Percentiles rank a stretch among this genome's conserved stretches.
phyloP scores from a whole-genome alignment of 35 echinoderm and acorn worm species.

The Lytechinus variegatus region DNA sequence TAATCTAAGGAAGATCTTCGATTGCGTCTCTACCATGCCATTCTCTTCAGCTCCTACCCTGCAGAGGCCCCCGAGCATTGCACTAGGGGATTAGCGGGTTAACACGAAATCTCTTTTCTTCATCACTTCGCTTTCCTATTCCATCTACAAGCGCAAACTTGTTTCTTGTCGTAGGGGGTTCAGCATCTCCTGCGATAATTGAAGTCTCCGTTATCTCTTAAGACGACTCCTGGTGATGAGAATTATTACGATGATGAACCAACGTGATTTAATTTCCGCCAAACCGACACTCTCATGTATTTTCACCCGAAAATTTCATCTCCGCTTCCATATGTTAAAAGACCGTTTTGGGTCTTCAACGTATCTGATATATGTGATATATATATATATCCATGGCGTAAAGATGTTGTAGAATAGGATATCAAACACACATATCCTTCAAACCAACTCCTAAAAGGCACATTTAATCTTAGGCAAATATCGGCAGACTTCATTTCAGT shows the following conservation, averaged over 20 bases:
- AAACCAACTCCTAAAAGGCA: not conserved
- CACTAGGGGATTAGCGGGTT: not conserved
- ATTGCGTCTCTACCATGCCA: not conserved
- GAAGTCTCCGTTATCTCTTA: slow-evolving; percentile 42
- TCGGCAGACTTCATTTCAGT: not conserved
- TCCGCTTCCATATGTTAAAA: not conserved
- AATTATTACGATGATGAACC: not conserved
- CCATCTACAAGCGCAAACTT: not conserved
- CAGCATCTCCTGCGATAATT: slow-evolving; percentile 20
- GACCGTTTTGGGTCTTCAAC: not conserved
- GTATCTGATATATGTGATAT: not conserved
- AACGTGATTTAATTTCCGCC: slow-evolving; percentile 43
- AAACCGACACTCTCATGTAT: not conserved
- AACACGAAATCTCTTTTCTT: not conserved
- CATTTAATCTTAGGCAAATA: not conserved
- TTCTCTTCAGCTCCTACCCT: not conserved
- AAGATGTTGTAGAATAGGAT: not conserved
- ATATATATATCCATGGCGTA: not conserved
- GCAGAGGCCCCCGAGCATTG: not conserved
- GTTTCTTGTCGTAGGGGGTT: not conserved
- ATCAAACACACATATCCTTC: not conserved
- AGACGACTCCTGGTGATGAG: slow-evolving; percentile 13
- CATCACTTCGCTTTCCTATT: not conserved
- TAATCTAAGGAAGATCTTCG: not conserved
- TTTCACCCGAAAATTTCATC: not conserved